Evolutionary conservation across 2,888 invertebrate species (phyloP).

Genomic region (Melanargia galathea): DNA sequence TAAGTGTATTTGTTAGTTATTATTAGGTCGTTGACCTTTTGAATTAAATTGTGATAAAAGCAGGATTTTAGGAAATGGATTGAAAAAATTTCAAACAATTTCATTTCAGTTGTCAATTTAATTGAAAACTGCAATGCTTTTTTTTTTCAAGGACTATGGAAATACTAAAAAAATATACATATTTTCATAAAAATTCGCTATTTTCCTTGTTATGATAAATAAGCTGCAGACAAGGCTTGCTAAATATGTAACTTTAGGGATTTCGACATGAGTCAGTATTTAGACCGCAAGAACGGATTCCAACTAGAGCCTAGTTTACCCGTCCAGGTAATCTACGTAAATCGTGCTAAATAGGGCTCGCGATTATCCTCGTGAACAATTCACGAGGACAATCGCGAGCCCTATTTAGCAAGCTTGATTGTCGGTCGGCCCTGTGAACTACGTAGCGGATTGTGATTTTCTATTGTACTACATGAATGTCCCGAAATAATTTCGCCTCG

Average conservation of each 20-base stretch:
- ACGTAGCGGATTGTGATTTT: background rate
- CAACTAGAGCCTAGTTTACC: constrained; percentile 7
- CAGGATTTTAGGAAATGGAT: background rate
- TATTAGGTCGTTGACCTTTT: background rate
- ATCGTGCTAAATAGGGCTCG: too few relatives aligned
- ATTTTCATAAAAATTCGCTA: too few relatives aligned
- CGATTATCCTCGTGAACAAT: too few relatives aligned
- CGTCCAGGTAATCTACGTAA: constrained; percentile 20
- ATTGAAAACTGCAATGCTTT: background rate
- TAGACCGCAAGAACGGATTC: background rate
- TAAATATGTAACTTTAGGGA: too few relatives aligned
- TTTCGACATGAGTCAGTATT: too few relatives aligned
- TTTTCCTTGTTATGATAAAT: too few relatives aligned
- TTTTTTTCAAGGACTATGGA: too few relatives aligned
- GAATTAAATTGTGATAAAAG: background rate
- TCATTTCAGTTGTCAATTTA: background rate
- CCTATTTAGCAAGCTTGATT: constrained; percentile 36
- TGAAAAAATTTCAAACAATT: too few relatives aligned
- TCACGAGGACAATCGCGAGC: constrained; percentile 30
- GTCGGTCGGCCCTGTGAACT: constrained; percentile 2
- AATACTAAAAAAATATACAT: too few relatives aligned
- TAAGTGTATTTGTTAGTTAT: constrained; percentile 1
- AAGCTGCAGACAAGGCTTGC: too few relatives aligned
- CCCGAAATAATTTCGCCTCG: background rate
- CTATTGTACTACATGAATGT: background rate